A percentile compares a stretch with the other conserved stretches of the same genome.
Evolutionary conservation across 2,888 invertebrate species (phyloP).

Genomic region (Malthinus flaveolus): DNA sequence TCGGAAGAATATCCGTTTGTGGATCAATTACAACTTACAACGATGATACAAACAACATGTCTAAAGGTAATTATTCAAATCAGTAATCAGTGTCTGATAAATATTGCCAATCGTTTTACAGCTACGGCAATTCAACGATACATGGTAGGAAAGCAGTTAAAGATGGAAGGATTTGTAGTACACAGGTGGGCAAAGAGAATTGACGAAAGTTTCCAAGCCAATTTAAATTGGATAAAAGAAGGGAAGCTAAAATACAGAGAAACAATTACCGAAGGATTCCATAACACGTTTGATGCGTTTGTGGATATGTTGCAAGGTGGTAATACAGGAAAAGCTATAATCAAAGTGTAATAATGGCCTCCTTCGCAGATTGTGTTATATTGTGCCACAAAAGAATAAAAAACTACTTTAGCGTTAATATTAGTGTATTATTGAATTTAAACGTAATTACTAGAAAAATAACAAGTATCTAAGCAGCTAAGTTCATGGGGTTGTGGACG

Average conservation of each 20-base stretch:
- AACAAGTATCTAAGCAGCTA: too few relatives aligned
- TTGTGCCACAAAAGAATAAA: too few relatives aligned
- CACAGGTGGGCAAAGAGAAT: constrained; percentile 61
- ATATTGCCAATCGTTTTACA: constrained; percentile 31
- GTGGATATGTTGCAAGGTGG: constrained; percentile 64
- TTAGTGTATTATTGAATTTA: too few relatives aligned
- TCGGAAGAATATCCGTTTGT: constrained; percentile 66
- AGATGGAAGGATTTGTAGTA: constrained; percentile 65
- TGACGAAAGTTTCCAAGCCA: constrained; percentile 65
- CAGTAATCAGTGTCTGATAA: not conserved
- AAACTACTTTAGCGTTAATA: too few relatives aligned
- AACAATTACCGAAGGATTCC: constrained; percentile 66
- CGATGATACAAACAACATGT: constrained; percentile 44
- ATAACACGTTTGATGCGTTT: constrained; percentile 72
- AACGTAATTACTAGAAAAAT: too few relatives aligned
- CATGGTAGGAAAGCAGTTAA: constrained; percentile 62
- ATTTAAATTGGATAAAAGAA: constrained; percentile 64
- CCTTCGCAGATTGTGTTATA: too few relatives aligned
- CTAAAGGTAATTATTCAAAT: constrained; percentile 28
- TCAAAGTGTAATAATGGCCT: constrained; percentile 58
- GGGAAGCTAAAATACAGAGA: constrained; percentile 71
- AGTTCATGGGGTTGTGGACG: too few relatives aligned
- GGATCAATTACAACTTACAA: constrained; percentile 70
- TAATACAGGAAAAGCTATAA: constrained; percentile 72
- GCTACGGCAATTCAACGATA: constrained; percentile 59